Percentiles rank a stretch among this genome's conserved stretches.
Conservation (phyloP, 1,140 invertebrate genomes). For the Panagrolaimus sp. region DNA sequence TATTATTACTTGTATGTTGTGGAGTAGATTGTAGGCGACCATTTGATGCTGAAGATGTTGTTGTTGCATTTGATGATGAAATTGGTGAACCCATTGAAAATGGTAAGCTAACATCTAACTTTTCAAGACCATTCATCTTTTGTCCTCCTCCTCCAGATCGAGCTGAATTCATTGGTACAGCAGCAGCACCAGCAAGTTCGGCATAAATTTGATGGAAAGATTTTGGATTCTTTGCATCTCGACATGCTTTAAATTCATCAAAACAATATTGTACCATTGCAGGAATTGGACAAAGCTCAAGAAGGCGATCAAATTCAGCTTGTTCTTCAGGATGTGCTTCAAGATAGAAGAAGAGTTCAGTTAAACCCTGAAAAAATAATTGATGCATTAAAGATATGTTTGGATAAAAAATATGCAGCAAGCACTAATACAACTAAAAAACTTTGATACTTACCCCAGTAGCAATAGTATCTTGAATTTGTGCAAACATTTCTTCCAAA, state of each 20-base stretch:
- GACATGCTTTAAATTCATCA: not conserved
- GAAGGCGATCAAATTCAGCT: not conserved
- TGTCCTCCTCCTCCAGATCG: no score
- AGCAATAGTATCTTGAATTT: not conserved
- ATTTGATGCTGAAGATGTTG: no score
- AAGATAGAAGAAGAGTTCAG: not conserved
- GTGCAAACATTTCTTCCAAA: not conserved
- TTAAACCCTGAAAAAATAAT: not conserved
- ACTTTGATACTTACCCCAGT: not conserved
- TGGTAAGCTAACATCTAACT: no score
- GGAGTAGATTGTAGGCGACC: no score
- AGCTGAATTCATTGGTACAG: no score
- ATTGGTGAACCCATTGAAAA: no score
- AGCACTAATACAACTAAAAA: not conserved
- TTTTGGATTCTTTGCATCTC: not conserved
- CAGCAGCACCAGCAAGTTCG: no score
- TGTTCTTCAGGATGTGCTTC: not conserved
- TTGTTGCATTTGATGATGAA: no score
- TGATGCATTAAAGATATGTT: no score
- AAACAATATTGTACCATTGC: not conserved
- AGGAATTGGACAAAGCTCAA: not conserved
- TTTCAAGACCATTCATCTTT: no score
- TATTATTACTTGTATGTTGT: no score
- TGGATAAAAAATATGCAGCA: not conserved
- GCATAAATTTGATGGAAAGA: not conserved